A percentile compares a stretch with the other conserved stretches of the same genome.
Conservation (phyloP, 2,113 vertebrate genomes). For the Gobiocypris rarus region DNA sequence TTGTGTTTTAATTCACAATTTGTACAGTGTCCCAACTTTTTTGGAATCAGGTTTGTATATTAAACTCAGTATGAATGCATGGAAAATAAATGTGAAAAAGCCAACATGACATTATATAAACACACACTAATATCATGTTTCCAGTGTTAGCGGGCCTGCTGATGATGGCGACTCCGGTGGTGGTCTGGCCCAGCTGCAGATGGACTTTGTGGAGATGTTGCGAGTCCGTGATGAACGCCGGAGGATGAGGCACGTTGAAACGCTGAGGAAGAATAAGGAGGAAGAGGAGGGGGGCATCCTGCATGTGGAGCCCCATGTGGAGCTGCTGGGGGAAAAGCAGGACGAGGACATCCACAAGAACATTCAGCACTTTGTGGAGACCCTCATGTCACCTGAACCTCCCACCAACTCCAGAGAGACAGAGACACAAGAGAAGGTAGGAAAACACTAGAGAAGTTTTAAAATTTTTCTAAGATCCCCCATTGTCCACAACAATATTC, state of each 20-base stretch:
- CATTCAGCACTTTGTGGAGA: slow-evolving; percentile 4
- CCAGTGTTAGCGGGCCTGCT: slow-evolving; percentile 1
- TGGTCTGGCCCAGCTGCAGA: slow-evolving; percentile 63
- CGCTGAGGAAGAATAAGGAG: slow-evolving; percentile 67
- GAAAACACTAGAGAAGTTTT: neutral
- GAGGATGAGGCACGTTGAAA: slow-evolving; percentile 71
- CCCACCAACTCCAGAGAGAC: neutral
- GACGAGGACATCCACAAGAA: slow-evolving; percentile 27
- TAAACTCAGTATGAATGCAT: neutral
- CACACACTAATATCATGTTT: neutral
- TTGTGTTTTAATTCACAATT: too few relatives aligned
- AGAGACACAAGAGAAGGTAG: slow-evolving; percentile 8
- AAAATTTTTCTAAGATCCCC: neutral
- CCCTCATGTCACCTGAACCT: neutral
- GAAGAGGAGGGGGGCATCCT: slow-evolving; percentile 50
- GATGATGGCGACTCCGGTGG: neutral
- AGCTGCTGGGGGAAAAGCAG: slow-evolving; percentile 61
- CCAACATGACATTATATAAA: neutral
- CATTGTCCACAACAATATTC: neutral
- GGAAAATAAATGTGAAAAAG: neutral
- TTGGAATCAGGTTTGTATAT: too few relatives aligned
- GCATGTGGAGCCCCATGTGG: slow-evolving; percentile 48
- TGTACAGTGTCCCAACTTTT: too few relatives aligned
- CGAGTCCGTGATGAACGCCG: slow-evolving; percentile 73
- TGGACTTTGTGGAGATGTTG: slow-evolving; percentile 73